Evolutionary conservation across 2,888 invertebrate genomes (phyloP).

Genomic region (Pristionchus entomophagus): DNA sequence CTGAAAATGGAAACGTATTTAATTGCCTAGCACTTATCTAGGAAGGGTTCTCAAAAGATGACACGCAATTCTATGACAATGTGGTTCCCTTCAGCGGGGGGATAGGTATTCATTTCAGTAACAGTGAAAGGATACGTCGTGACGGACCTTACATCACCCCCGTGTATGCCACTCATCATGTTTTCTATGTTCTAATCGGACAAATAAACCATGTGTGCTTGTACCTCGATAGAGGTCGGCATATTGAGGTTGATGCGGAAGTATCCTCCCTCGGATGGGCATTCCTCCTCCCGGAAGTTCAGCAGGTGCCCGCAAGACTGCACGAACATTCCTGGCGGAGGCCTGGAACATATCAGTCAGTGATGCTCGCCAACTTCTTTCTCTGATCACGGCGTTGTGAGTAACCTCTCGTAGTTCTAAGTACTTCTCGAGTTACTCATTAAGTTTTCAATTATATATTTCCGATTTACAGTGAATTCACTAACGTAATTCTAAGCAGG

Average conservation of each 20-base stretch:
- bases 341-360: conserved; percentile 55
- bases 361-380: too few relatives aligned
- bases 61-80: not conserved
- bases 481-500: conserved; percentile 60
- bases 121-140: not conserved
- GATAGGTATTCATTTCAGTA: not conserved
- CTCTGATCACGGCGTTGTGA: too few relatives aligned
- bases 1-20: conserved; percentile 18
- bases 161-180: not conserved
- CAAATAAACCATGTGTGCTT: not conserved
- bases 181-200: not conserved
- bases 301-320: conserved; percentile 68
- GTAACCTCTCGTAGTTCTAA: too few relatives aligned
- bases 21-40: not conserved
- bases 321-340: conserved; percentile 58
- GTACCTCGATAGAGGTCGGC: conserved; percentile 17
- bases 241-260: not conserved
- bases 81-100: not conserved
- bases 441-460: not conserved
- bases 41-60: not conserved
- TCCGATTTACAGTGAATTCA: not conserved
- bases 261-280: conserved; percentile 33
- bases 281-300: conserved; percentile 62
- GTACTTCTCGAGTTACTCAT: not conserved
- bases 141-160: not conserved